Base-by-base conservation (phyloP, 1,140 invertebrate genomes). In the Drosophila kikkawai region DNA sequence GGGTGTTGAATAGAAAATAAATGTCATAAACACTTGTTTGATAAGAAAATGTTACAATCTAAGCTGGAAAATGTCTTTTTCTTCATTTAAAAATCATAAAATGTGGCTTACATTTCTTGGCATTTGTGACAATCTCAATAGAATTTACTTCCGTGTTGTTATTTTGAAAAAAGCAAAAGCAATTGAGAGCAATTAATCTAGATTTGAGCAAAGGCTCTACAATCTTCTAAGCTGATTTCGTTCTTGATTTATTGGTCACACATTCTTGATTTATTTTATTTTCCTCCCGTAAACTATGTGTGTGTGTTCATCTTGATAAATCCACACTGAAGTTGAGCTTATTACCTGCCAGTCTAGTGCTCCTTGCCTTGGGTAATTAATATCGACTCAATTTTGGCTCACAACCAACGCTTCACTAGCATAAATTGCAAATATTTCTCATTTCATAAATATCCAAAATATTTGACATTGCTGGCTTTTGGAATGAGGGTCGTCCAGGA, bases 401-500 rank as follows among this genome's bases (percentile, higher is more conserved):
- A 45, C 19, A 45, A 45, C 19, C 44, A 19, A 12, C 17, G 17
- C 5, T 42, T 26, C 13, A 36, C 45, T 53, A 41, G 41, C 73
- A 56, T 69, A 78, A 75, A 79, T 63, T 81, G 56, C 44, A 67
- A 75, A 84, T 79, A 75, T 34, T 80, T 84, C 77, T 39, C 37
- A 32, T 65, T 45, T 76, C 71, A 79, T 69, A 90, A 87, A 79
- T 90, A 70, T 39, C 56, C 67, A 73, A 80, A 84, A 81, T 80
- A 75, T 78, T 78, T 80, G 56, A 29, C 60, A 70, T 75, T 26
- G 36, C 71, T 59, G n/a, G 13, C 19, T 22, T 17, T 9, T 13
- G 9, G 45, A 45, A 75, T 22, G 34, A 34, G 37, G 41, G 34
- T 22, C 22, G 26, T 17, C 22, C 32, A 22, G 13, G 8, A 55